Conservation (phyloP, 37 sponge, comb jelly and placozoan species). For the Halisarca cf. caerulea region DNA sequence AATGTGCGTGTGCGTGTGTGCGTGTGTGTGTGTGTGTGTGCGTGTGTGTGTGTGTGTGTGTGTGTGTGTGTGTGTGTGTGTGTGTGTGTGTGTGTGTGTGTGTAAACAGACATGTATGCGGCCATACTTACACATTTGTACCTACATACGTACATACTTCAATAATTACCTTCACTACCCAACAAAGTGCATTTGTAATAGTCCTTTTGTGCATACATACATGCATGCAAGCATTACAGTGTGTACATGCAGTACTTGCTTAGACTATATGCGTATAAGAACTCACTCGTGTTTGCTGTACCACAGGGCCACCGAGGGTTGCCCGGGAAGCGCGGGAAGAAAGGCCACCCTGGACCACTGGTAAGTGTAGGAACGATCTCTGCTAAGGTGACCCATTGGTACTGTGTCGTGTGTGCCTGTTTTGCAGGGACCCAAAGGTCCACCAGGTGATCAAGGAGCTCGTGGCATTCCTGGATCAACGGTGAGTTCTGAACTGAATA, state of each 20-base stretch:
- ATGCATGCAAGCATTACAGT: too few relatives aligned
- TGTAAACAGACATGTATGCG: too few relatives aligned
- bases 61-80: too few relatives aligned
- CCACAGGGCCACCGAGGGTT: constrained; percentile 12
- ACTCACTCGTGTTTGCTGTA: too few relatives aligned
- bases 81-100: too few relatives aligned
- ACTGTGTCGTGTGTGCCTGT: not conserved
- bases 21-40: not conserved
- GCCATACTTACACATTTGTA: not conserved
- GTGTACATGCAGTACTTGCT: too few relatives aligned
- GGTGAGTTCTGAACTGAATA: not conserved
- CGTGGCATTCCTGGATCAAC: not conserved
- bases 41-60: too few relatives aligned
- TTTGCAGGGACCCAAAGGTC: not conserved
- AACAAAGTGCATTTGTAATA: too few relatives aligned
- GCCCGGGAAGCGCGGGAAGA: not conserved
- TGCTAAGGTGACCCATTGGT: not conserved
- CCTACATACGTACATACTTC: constrained; percentile 8
- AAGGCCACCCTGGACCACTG: not conserved
- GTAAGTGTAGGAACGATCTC: not conserved
- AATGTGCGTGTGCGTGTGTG: not conserved
- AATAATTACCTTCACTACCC: too few relatives aligned
- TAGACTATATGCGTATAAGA: too few relatives aligned
- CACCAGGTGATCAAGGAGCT: not conserved
- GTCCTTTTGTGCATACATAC: too few relatives aligned